These are phyloP conservation scores for Drosophila acutilabella DNA, from an alignment of 2,888 invertebrate species.

Conservation along the genomic window DNA sequence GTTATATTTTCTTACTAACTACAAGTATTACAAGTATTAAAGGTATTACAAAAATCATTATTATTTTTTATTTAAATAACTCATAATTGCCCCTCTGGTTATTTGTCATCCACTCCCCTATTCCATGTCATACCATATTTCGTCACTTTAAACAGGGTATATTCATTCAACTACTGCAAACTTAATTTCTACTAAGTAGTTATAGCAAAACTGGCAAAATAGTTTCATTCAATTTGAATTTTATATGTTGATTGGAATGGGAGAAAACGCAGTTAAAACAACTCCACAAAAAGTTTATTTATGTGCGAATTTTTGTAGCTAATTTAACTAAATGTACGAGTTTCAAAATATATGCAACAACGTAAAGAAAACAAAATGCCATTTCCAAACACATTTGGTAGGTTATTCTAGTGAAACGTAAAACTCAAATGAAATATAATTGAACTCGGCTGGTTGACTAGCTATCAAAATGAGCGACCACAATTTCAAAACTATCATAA, in stretches of 20 bases:
- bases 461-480: conserved; percentile 30
- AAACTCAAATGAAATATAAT: conserved; percentile 26
- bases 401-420: conserved; percentile 21
- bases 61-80: too few species aligned
- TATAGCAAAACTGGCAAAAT: conserved; percentile 25
- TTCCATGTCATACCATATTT: background rate
- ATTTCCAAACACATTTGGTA: conserved; percentile 6
- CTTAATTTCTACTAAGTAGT: background rate
- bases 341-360: conserved; percentile 8
- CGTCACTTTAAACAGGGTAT: background rate
- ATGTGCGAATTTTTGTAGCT: conserved; percentile 25
- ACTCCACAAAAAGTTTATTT: conserved; percentile 26
- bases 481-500: conserved; percentile 26
- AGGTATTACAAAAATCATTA: too few species aligned
- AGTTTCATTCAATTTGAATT: conserved; percentile 38
- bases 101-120: too few species aligned
- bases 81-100: too few species aligned
- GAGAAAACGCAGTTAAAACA: conserved; percentile 30
- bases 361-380: conserved; percentile 2
- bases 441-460: conserved; percentile 19
- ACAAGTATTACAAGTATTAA: too few species aligned
- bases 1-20: background rate
- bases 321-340: conserved; percentile 39
- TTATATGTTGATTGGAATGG: background rate
- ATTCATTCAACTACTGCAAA: conserved; percentile 5